A percentile compares a stretch with the other conserved stretches of the same genome.
Conservation (phyloP, 2,888 invertebrate species). For the Shargacucullia verbasci region DNA sequence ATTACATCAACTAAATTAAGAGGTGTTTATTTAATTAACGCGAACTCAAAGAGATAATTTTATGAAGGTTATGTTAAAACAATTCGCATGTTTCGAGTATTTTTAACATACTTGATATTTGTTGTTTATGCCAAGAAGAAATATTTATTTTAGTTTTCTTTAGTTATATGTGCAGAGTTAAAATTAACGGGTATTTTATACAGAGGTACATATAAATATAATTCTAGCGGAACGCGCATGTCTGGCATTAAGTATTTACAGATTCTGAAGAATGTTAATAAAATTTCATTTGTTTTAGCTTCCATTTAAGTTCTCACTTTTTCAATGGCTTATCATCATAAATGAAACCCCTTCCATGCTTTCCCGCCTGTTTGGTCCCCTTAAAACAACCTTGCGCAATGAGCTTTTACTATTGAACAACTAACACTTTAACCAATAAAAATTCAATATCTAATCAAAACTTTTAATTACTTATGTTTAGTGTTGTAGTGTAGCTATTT, state of each 20-base stretch:
- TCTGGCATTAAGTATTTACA: too few species aligned
- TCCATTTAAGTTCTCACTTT: too few species aligned
- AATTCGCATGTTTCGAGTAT: conserved; percentile 8
- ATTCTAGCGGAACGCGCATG: neutral
- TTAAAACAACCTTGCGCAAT: conserved; percentile 22
- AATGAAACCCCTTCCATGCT: neutral
- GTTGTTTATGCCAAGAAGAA: conserved; percentile 5
- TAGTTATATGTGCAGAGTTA: conserved; percentile 20
- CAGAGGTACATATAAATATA: neutral
- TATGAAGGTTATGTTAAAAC: conserved; percentile 11
- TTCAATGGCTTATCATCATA: too few species aligned
- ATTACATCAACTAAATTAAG: conserved; percentile 13
- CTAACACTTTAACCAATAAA: conserved; percentile 16
- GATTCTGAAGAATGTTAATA: too few species aligned
- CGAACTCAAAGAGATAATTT: conserved; percentile 14
- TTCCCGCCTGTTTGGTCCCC: neutral
- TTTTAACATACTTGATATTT: conserved; percentile 17
- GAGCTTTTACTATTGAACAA: conserved; percentile 7
- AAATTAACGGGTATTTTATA: neutral
- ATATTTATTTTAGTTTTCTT: conserved; percentile 3
- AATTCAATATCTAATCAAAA: conserved; percentile 27
- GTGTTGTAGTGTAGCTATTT: conserved; percentile 9
- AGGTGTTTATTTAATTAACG: conserved; percentile 32
- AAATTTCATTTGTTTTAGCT: too few species aligned
- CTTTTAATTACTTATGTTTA: conserved; percentile 42